A percentile compares a stretch with the other conserved stretches of the same genome.
Evolutionary conservation across 2,113 vertebrate species (phyloP).

Genomic region (Rhea pennata): DNA sequence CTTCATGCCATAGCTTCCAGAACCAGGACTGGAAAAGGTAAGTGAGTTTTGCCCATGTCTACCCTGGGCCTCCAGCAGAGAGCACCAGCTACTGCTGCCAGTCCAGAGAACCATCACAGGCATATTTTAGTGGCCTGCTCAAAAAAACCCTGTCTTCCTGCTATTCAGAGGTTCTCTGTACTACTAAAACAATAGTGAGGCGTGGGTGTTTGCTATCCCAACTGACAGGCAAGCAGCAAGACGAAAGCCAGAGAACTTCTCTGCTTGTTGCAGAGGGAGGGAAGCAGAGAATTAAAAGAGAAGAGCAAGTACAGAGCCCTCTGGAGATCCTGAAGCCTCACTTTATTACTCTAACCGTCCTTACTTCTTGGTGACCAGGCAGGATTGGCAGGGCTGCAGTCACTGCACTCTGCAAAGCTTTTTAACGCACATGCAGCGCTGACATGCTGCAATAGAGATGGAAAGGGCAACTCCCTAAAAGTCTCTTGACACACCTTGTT

Average conservation of each 20-base stretch:
- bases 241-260: too few relatives aligned
- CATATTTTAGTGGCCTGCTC: neutral
- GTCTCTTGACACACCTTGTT: too few relatives aligned
- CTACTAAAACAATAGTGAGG: too few relatives aligned
- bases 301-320: neutral
- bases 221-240: too few relatives aligned
- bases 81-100: neutral
- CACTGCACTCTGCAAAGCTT: accelerated
- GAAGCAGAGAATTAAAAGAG: too few relatives aligned
- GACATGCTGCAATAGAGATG: too few relatives aligned
- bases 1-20: neutral
- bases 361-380: too few relatives aligned
- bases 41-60: neutral
- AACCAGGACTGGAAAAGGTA: accelerated
- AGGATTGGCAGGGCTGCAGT: neutral
- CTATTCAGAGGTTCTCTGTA: neutral
- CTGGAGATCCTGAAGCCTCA: neutral
- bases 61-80: neutral
- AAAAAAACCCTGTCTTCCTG: too few relatives aligned
- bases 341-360: neutral
- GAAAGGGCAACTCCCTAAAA: too few relatives aligned
- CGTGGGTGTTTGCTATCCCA: too few relatives aligned
- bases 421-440: neutral
- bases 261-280: too few relatives aligned
- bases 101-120: accelerated